Conservation (phyloP, 2,797 vertebrate genomes). For the Melanotaenia boesemani region DNA sequence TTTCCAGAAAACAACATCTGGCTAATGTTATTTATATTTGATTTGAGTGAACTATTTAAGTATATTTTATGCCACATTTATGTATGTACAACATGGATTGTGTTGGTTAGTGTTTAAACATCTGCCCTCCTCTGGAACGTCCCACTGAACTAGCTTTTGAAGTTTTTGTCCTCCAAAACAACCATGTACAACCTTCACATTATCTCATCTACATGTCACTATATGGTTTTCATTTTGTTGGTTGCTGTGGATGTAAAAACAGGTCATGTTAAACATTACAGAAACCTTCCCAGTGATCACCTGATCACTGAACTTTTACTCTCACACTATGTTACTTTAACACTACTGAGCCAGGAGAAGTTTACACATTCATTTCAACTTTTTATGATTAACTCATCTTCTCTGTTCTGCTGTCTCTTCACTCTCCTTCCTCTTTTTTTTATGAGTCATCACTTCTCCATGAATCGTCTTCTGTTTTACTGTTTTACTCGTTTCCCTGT, state of each 20-base stretch:
- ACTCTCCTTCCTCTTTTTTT: conserved; percentile 59
- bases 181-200: not conserved
- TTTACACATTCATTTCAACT: conserved; percentile 31
- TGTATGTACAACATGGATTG: not conserved
- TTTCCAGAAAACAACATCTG: no score
- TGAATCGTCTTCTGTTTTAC: conserved; percentile 1
- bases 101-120: not conserved
- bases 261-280: conserved; percentile 60
- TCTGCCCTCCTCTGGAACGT: not conserved
- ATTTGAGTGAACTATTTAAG: not conserved
- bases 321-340: not conserved
- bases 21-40: not conserved
- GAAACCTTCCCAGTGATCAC: conserved; percentile 11
- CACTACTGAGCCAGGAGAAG: conserved; percentile 9
- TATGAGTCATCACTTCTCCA: conserved; percentile 19
- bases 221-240: not conserved
- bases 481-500: conserved; percentile 1
- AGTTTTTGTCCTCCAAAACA: not conserved
- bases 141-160: not conserved
- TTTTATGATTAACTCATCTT: conserved; percentile 38
- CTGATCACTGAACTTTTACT: conserved; percentile 33
- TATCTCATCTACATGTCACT: not conserved
- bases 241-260: conserved; percentile 40
- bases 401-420: conserved; percentile 5
- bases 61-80: not conserved